Base-by-base conservation (phyloP, 2,888 invertebrate genomes). In the Xestia ashworthii region DNA sequence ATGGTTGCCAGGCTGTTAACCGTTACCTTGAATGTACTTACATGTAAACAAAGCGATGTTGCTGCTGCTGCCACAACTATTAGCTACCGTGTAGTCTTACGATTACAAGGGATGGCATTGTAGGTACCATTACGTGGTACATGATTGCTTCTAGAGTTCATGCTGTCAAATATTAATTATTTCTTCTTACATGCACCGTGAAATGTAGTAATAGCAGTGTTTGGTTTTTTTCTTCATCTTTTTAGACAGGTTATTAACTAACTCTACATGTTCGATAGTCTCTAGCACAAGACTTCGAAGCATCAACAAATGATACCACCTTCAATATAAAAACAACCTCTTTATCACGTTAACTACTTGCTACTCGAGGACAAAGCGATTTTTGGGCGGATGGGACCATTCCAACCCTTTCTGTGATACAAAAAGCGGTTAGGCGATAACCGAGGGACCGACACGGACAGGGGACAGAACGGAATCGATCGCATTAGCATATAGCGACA, bases 351-450 rank as follows among this genome's bases (percentile, higher is more conserved):
- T 68, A 58, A 81, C 81, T 71, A 71, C 62, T 82, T 67, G 77
- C 62, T 71, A 82, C 71, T 77, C 55, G n/a, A 38, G 62, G 71
- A 81, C 82, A 82, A 82, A 68, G 82, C 71, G 48, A 81, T 77
- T 77, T 80, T 81, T 82, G 48, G 58, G 77, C 78, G 80, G 80
- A 81, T 77, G 77, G 80, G 71, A 81, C 82, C 67, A 71, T 82
- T 68, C 19, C 44, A 82, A 82, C 82, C 82, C 82, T 82, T 77
- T 82, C 80, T 82, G 82, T 80, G 82, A 77, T 81, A 82, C 77
- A 82, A 81, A 82, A 77, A 82, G 71, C 50, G 71, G 62, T 77
- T 71, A 76, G 71, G 44, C 67, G 77, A 81, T 82, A 82, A 68
- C 82, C 67, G 44, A 71, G 82, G 76, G 82, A 81, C 67, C 62